phyloP scores from a whole-genome alignment of 2,888 invertebrate genomes.

The Watsonalla cultraria region DNA sequence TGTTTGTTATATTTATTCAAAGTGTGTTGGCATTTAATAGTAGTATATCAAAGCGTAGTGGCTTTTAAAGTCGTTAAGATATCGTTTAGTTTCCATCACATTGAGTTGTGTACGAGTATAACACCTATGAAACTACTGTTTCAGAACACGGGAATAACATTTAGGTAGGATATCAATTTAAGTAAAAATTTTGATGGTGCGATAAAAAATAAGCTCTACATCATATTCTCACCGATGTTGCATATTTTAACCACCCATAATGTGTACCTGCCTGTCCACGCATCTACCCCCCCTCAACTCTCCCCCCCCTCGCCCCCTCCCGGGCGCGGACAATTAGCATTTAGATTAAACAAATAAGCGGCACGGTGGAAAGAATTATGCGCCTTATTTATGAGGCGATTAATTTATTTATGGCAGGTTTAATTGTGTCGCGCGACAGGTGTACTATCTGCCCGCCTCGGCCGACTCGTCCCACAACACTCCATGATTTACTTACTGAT shows the following conservation, averaged over 20 bases:
- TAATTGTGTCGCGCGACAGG: slow-evolving; percentile 21
- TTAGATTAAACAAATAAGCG: slow-evolving; percentile 72
- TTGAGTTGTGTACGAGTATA: too few species aligned
- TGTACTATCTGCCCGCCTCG: neutral
- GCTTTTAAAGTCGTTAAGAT: too few species aligned
- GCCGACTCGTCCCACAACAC: neutral
- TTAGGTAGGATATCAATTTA: too few species aligned
- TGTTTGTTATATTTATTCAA: too few species aligned
- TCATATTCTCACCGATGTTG: neutral
- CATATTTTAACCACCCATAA: neutral
- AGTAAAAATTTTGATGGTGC: too few species aligned
- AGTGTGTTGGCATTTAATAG: too few species aligned
- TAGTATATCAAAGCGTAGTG: too few species aligned
- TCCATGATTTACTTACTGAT: neutral
- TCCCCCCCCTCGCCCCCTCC: slow-evolving; percentile 10
- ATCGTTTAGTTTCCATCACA: too few species aligned
- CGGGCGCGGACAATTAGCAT: slow-evolving; percentile 57
- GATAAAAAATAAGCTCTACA: neutral
- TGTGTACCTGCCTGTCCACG: slow-evolving; percentile 2
- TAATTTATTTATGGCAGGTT: slow-evolving; percentile 48
- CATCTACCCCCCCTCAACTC: slow-evolving; percentile 6
- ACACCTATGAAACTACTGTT: too few species aligned
- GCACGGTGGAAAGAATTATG: slow-evolving; percentile 49
- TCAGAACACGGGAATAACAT: too few species aligned
- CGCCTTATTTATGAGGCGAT: slow-evolving; percentile 51